Evolutionary conservation across 2,113 vertebrate genomes (phyloP), one percentile per base, ranked within the genome.

Genomic region (Terrapene triunguis): DNA sequence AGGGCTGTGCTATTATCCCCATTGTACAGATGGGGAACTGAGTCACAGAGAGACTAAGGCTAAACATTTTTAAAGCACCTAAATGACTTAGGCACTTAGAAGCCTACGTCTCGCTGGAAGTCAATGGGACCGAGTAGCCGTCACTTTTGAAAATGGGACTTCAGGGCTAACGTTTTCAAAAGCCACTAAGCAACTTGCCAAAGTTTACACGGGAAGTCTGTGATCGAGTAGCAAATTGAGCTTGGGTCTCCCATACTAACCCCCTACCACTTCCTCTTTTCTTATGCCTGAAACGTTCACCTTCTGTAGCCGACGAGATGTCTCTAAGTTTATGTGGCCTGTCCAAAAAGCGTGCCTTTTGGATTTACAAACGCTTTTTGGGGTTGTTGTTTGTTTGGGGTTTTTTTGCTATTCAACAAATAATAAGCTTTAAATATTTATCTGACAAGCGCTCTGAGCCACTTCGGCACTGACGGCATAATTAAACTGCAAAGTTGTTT

Each of bases 401-500:
- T 95, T 93, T 91, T 92, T 93, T 88, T 84, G 80, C 91, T 54
- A 22, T 47, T n/a, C 6, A 59, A n/a, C 55, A 93, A 93, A 89
- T 84, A 96, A 96, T 24, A 72, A 84, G 82, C 81, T 84, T 76
- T 92, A 96, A 95, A 93, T 92, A 92, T 89, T 94, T 89, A 88
- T 82, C 47, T 59, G 83, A 85, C 88, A 95, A 93, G 57, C 21
- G 76, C 86, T 84, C 87, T 82, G 10, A 8, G 48, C 54, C 86
- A 80, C 82, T 93, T 87, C 82, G 74, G 86, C 79, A 82, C 95
- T 78, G 85, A 74, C 80, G 95, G 87, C 14, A 24, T 82, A 96
- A 97, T 94, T 95, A 96, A 97, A 92, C 59, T 78, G 91, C 51
- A 89, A 91, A 91, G 80, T 87, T 89, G 59, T 74, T 96, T 95